Evolutionary conservation across 2,797 vertebrate genomes (phyloP), one percentile per base, ranked within the genome.

Genomic region (Hipposideros larvatus): DNA sequence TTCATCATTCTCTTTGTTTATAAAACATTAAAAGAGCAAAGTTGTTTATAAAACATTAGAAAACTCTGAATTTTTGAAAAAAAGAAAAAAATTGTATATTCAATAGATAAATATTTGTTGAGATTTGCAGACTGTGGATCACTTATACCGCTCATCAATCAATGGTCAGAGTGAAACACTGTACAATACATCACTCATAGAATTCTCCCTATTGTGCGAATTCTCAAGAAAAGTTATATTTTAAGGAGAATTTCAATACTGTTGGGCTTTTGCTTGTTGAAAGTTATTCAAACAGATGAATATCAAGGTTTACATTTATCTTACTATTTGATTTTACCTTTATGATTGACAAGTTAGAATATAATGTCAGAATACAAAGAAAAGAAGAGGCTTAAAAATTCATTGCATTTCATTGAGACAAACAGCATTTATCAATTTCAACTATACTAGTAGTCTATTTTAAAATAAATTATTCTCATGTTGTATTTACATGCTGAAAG

Each of bases 21-120:
- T 43, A 43, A 43, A 43, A 43, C 43, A 43, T 43, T 43, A 43
- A 43, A 37, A 95, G 46, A 87, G n/a, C 74, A 90, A 77, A 92
- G 61, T 85, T 89, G 1, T 18, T 95, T 96, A 11, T 28, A 96
- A 85, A 3, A 46, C 18, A 63, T 94, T 70, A 85, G 57, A 82
- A 55, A 65, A 59, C 14, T 46, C 70, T 97, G 90, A 96, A 98
- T 83, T 96, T 37, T 97, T 98, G 82, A 95, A 97, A 97, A 70
- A 93, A 92, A 96, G 70, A 95, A 77, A 21, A 89, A 96, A 92
- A 96, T 9, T 75, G 16, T 31, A 31, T 37, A 48, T 85, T 96
- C 48, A 90, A 97, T 88, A 95, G 92, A 51, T 87, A 75, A 82
- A 1, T 74, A 4, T 18, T 61, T 71, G 41, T 85, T 79, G 18